These are phyloP conservation scores for Symphodus melops DNA, from an alignment of 2,113 vertebrate genomes.

Conservation along the genomic window DNA sequence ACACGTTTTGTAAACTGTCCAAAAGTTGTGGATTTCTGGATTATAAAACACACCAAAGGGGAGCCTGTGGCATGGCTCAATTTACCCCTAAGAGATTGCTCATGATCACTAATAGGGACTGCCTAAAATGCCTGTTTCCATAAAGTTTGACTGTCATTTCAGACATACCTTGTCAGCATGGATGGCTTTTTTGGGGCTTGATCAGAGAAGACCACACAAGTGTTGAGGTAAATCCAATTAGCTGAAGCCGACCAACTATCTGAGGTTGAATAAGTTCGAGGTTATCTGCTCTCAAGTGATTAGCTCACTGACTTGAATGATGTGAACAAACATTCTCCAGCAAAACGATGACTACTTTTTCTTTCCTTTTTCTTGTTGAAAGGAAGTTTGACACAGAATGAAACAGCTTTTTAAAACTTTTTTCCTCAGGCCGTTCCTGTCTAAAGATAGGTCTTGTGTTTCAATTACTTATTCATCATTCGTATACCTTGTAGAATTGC, in stretches of 20 bases:
- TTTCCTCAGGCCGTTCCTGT: constrained; percentile 26
- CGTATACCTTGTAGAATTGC: constrained; percentile 58
- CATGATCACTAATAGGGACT: constrained; percentile 12
- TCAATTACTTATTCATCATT: constrained; percentile 73
- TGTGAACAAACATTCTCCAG: constrained; percentile 15
- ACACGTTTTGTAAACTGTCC: background rate
- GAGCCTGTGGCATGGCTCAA: background rate
- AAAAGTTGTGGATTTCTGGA: background rate
- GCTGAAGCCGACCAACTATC: constrained; percentile 16
- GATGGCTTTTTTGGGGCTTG: constrained; percentile 24
- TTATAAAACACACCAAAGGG: background rate
- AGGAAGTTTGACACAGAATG: background rate
- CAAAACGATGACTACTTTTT: background rate
- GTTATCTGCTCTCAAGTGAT: constrained; percentile 33
- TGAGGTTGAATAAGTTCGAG: constrained; percentile 49
- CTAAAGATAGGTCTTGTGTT: constrained; percentile 62
- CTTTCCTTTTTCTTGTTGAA: background rate
- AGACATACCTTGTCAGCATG: constrained; percentile 28
- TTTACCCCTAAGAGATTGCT: constrained; percentile 21
- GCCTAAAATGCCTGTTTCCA: constrained; percentile 30
- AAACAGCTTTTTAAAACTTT: constrained; percentile 7
- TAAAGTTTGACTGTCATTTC: constrained; percentile 35
- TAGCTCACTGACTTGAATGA: constrained; percentile 44
- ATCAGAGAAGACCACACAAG: constrained; percentile 72
- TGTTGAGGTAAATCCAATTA: constrained; percentile 61